Conservation (phyloP, 2,888 invertebrate species). For the Xanthorhoe designata region DNA sequence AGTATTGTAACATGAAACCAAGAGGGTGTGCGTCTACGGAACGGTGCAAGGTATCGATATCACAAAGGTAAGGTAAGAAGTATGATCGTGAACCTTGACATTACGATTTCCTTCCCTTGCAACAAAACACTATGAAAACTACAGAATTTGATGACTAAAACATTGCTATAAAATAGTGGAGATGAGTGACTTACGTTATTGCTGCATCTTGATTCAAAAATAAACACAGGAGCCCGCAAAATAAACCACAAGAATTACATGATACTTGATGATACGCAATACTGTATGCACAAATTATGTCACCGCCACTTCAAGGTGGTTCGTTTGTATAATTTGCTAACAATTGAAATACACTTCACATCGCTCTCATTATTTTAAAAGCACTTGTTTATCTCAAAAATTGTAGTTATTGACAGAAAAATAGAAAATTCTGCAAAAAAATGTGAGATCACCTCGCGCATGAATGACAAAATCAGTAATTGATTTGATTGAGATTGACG, state of each 20-base stretch:
- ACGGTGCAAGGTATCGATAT: slow-evolving; percentile 32
- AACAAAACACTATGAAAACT: background rate
- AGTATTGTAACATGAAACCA: slow-evolving; percentile 27
- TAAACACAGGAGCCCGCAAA: slow-evolving; percentile 72
- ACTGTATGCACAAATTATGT: slow-evolving; percentile 57
- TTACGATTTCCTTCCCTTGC: slow-evolving; percentile 44
- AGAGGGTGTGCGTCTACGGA: slow-evolving; percentile 28
- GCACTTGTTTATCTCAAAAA: slow-evolving; percentile 51
- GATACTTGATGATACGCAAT: slow-evolving; percentile 81
- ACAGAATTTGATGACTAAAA: background rate
- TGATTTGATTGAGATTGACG: background rate
- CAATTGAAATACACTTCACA: slow-evolving; percentile 40
- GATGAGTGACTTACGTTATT: slow-evolving; percentile 57
- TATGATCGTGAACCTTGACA: slow-evolving; percentile 63
- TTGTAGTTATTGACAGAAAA: slow-evolving; percentile 25
- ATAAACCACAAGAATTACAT: slow-evolving; percentile 79
- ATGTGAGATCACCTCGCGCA: slow-evolving; percentile 11
- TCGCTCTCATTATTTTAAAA: slow-evolving; percentile 41
- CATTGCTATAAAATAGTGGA: background rate
- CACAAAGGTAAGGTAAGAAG: slow-evolving; percentile 29
- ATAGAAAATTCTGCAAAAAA: slow-evolving; percentile 32
- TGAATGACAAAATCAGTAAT: background rate
- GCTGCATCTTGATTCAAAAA: slow-evolving; percentile 65
- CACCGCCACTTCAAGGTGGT: slow-evolving; percentile 54
- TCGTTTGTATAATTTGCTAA: slow-evolving; percentile 44